Percentiles rank a stretch among this genome's conserved stretches.
Conservation (phyloP, 1,140 invertebrate genomes). For the Coptotermes formosanus region DNA sequence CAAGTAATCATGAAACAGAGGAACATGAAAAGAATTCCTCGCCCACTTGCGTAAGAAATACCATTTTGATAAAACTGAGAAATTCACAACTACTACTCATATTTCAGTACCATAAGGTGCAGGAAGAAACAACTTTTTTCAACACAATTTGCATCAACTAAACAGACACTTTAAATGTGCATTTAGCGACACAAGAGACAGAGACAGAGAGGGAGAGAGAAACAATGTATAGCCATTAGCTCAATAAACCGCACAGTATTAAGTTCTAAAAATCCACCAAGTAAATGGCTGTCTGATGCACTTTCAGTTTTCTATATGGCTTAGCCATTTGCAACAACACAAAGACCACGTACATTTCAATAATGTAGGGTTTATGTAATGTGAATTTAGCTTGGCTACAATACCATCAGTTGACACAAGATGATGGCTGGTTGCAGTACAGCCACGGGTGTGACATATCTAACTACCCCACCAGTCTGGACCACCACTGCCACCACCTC, state of each 20-base stretch:
- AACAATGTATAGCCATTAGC: background rate
- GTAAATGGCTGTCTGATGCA: background rate
- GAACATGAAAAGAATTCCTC: background rate
- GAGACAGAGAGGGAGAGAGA: background rate
- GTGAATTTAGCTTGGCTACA: constrained; percentile 10
- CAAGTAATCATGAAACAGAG: background rate
- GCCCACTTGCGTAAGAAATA: background rate
- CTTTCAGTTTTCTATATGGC: constrained; percentile 3
- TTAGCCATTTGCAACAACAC: background rate
- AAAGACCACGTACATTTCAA: constrained; percentile 21
- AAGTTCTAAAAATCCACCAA: constrained; percentile 12
- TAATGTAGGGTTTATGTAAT: background rate
- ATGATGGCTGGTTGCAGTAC: background rate
- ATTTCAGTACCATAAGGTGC: background rate
- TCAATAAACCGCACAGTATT: background rate
- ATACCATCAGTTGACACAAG: background rate
- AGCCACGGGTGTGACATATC: background rate
- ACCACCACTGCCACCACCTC: constrained; percentile 33
- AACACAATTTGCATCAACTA: background rate
- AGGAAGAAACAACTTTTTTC: background rate
- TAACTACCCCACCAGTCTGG: constrained; percentile 46
- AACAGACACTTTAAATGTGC: background rate
- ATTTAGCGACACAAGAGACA: background rate
- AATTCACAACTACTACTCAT: background rate
- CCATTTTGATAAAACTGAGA: background rate